Percentiles rank a stretch among this genome's conserved stretches.
phyloP scores from a whole-genome alignment of 2,113 vertebrate genomes.

The Vicugna pacos region DNA sequence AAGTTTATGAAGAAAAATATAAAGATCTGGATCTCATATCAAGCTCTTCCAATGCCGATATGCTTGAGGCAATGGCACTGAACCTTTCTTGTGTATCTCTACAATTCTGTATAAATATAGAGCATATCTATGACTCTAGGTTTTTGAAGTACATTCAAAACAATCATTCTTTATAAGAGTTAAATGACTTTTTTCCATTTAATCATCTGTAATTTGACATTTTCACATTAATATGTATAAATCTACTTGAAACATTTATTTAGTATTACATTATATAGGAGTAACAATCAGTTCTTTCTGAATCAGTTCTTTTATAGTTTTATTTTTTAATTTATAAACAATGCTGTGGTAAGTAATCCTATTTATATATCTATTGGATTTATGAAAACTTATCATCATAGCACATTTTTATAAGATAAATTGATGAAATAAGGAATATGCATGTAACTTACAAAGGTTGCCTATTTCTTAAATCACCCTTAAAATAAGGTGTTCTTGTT shows the following conservation, averaged over 20 bases:
- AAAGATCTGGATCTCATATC: background rate
- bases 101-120: background rate
- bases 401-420: background rate
- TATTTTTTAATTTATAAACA: background rate
- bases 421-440: background rate
- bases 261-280: background rate
- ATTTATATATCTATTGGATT: background rate
- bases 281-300: background rate
- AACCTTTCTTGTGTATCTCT: background rate
- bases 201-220: background rate
- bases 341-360: background rate
- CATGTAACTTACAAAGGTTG: background rate
- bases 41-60: background rate
- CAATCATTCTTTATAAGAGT: background rate
- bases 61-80: background rate
- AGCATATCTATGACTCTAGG: background rate
- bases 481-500: background rate
- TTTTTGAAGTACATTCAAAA: background rate
- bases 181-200: background rate
- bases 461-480: background rate
- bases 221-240: background rate
- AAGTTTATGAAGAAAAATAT: slow-evolving; percentile 1
- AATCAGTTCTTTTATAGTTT: background rate
- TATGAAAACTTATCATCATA: background rate
- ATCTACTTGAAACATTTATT: background rate